Percentiles rank a stretch among this genome's conserved stretches.
Conservation (phyloP, 1,140 invertebrate genomes). For the Dryas iulia region DNA sequence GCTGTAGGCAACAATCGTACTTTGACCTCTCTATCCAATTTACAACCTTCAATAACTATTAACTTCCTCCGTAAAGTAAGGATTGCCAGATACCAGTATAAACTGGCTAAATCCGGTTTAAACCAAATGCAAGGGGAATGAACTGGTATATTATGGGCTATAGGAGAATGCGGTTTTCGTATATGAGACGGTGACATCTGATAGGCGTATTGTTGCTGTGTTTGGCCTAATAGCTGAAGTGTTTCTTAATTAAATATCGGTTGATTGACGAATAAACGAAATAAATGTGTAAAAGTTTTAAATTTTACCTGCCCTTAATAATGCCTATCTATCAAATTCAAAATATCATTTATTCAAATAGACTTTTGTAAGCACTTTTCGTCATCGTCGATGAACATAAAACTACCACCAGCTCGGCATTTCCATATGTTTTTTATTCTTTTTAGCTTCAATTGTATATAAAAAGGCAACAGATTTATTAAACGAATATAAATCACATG, state of each 20-base stretch:
- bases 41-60: constrained; percentile 42
- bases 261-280: too few relatives aligned
- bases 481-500: too few relatives aligned
- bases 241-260: neutral
- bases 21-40: constrained; percentile 55
- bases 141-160: constrained; percentile 65
- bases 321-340: too few relatives aligned
- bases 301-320: too few relatives aligned
- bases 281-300: too few relatives aligned
- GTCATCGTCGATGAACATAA: too few relatives aligned
- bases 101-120: constrained; percentile 55
- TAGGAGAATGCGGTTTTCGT: constrained; percentile 69
- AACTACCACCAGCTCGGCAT: too few relatives aligned
- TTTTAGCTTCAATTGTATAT: too few relatives aligned
- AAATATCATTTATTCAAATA: too few relatives aligned
- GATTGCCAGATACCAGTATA: constrained; percentile 45
- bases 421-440: too few relatives aligned
- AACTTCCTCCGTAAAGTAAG: constrained; percentile 40
- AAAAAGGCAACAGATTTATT: too few relatives aligned
- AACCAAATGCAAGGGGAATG: constrained; percentile 70
- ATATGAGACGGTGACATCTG: constrained; percentile 66
- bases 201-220: constrained; percentile 44
- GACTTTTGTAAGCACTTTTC: too few relatives aligned
- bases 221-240: neutral
- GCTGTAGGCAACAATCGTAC: constrained; percentile 52